These are phyloP conservation scores for Danio rerio DNA, from an alignment of 2,113 vertebrate species.

Conservation along the genomic window GRCz12tu NC_133193.1:30835001-30835500, in stretches of 20 bases:
- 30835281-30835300: constrained; percentile 20
- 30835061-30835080: too few species aligned
- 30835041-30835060: too few species aligned
- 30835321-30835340: constrained; percentile 23
- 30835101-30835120: too few species aligned
- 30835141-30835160: too few species aligned
- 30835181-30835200: too few species aligned
- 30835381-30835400: neutral
- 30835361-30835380: constrained; percentile 37
- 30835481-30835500: constrained; percentile 37
- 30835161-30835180: too few species aligned
- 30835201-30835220: neutral
- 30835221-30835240: neutral
- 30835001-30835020: too few species aligned
- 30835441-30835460: constrained; percentile 45
- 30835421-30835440: constrained; percentile 20
- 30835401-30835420: constrained; percentile 47
- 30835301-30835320: constrained; percentile 3
- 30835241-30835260: neutral
- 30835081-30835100: too few species aligned
- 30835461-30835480: constrained; percentile 54
- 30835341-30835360: constrained; percentile 45
- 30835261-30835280: constrained; percentile 35
- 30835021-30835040: too few species aligned
- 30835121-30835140: too few species aligned